Percentiles rank a stretch among this genome's conserved stretches.
Evolutionary conservation across 2,113 vertebrate species (phyloP).

Genomic region (Ptyas mucosa): DNA sequence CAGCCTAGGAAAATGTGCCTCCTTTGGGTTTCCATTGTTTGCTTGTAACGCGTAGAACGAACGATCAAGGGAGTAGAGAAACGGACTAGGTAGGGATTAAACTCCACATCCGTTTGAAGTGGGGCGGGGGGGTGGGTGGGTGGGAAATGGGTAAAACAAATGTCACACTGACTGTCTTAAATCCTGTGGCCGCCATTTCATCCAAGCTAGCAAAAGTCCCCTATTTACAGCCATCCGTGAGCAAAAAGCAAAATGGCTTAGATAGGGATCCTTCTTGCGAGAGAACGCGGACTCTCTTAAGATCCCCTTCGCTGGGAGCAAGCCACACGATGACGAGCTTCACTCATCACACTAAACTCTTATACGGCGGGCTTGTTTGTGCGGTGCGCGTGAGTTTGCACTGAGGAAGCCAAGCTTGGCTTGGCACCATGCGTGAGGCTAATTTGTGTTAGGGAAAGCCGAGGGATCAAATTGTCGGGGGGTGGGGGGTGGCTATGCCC

Average conservation of each 20-base stretch:
- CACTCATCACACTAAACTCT: neutral
- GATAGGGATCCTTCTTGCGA: neutral
- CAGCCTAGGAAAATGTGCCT: neutral
- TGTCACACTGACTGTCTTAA: neutral
- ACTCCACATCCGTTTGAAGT: neutral
- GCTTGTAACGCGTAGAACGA: neutral
- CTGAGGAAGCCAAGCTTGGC: neutral
- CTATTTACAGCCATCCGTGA: neutral
- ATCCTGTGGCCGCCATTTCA: neutral
- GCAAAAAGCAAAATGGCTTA: neutral
- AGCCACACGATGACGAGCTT: neutral
- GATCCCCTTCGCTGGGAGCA: neutral
- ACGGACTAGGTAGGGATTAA: neutral
- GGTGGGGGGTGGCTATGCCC: no score
- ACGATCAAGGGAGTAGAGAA: neutral
- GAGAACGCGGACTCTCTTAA: neutral
- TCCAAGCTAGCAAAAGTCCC: neutral
- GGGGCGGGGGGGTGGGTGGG: neutral
- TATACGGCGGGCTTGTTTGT: neutral
- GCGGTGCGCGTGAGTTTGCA: neutral
- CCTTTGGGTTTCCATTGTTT: neutral
- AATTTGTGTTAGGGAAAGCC: neutral
- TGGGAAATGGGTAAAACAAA: neutral
- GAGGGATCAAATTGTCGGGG: neutral
- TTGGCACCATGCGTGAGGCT: neutral